Conservation (phyloP, 1,140 invertebrate genomes). For the Drosophila cardini region DNA sequence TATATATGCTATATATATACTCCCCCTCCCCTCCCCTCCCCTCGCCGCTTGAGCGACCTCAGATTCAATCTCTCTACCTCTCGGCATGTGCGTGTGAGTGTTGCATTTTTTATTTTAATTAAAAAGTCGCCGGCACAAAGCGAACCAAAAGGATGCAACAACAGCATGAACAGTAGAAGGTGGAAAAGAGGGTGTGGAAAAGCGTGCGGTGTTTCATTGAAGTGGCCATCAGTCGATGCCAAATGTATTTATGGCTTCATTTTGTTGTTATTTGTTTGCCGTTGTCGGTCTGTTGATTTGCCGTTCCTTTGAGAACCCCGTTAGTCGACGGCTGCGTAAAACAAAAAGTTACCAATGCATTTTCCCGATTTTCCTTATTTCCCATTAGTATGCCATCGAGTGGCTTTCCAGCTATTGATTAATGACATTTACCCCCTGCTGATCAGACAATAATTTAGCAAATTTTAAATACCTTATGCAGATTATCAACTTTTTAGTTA, state of each 20-base stretch:
- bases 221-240: slow-evolving; percentile 74
- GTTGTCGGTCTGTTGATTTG: slow-evolving; percentile 60
- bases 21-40: slow-evolving; percentile 14
- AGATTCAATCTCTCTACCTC: neutral
- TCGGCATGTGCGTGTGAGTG: slow-evolving; percentile 48
- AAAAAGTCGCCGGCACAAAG: slow-evolving; percentile 78
- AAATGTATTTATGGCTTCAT: slow-evolving; percentile 82
- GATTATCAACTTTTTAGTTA: neutral
- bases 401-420: slow-evolving; percentile 26
- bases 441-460: slow-evolving; percentile 42
- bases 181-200: neutral
- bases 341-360: neutral
- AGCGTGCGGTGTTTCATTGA: slow-evolving; percentile 42
- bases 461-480: slow-evolving; percentile 29
- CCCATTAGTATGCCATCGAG: slow-evolving; percentile 17
- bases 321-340: slow-evolving; percentile 25
- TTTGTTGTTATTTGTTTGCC: slow-evolving; percentile 62
- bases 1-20: too few species aligned
- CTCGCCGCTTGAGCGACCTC: neutral
- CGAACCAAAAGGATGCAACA: slow-evolving; percentile 61
- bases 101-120: slow-evolving; percentile 82
- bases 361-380: slow-evolving; percentile 21
- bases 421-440: slow-evolving; percentile 27
- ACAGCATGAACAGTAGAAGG: neutral
- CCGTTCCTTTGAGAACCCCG: slow-evolving; percentile 49